These are phyloP conservation scores for Pimephales promelas DNA, from an alignment of 2,113 vertebrate species.

Conservation along the genomic window DNA sequence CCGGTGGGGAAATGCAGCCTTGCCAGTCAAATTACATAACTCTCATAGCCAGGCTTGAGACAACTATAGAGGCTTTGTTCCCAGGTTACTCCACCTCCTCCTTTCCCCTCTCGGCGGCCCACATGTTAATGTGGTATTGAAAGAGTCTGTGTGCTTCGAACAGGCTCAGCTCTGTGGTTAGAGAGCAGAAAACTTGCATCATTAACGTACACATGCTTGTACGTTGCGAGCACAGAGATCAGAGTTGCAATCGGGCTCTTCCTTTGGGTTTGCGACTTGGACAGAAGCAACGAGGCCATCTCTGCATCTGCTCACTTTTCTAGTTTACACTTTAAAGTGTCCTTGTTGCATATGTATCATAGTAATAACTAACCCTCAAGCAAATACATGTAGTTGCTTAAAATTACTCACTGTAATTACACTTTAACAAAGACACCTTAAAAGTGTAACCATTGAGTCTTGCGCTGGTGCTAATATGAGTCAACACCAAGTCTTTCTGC, in stretches of 20 bases:
- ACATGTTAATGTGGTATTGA: conserved; percentile 74
- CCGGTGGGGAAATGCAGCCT: conserved; percentile 71
- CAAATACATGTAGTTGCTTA: too few species aligned
- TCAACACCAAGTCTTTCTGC: not conserved
- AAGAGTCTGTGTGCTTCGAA: conserved; percentile 76
- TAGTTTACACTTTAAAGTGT: too few species aligned
- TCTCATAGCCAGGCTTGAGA: conserved; percentile 76
- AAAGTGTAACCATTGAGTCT: not conserved
- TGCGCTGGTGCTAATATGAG: conserved; percentile 7
- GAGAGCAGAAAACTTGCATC: conserved; percentile 63
- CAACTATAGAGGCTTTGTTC: conserved; percentile 82
- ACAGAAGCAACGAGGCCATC: not conserved
- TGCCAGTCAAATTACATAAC: conserved; percentile 83
- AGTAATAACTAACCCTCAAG: too few species aligned
- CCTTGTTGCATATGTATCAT: too few species aligned
- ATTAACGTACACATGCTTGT: conserved; percentile 67
- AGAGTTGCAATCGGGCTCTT: conserved; percentile 49
- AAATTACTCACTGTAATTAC: too few species aligned
- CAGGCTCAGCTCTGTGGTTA: conserved; percentile 71
- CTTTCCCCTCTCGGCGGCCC: conserved; percentile 67
- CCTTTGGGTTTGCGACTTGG: not conserved
- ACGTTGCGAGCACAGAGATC: conserved; percentile 66
- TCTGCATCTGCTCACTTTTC: not conserved
- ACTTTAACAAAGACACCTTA: too few species aligned
- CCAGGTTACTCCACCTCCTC: conserved; percentile 66